Conservation (phyloP, 1,140 invertebrate genomes). For the Octopus sinensis region DNA sequence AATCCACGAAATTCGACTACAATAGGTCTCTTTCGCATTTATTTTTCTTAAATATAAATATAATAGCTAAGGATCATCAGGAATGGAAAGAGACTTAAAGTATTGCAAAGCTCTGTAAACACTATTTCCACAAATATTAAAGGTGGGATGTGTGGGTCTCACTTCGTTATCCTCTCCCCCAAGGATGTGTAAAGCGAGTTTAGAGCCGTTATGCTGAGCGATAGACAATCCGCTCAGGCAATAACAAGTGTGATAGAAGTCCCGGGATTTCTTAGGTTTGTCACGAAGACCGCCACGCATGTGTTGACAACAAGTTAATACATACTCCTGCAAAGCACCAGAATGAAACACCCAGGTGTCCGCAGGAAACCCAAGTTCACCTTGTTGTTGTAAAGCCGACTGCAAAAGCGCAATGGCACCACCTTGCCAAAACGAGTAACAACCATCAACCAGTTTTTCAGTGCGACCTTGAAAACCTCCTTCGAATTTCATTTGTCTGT, state of each 20-base stretch:
- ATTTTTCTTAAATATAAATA: no score
- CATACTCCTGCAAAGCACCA: constrained; percentile 86
- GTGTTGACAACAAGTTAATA: constrained; percentile 88
- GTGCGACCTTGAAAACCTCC: constrained; percentile 87
- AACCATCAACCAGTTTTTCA: constrained; percentile 97
- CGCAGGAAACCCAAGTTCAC: constrained; percentile 22
- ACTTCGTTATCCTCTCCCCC: constrained; percentile 66
- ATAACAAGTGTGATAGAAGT: constrained; percentile 97
- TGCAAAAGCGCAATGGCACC: constrained; percentile 76
- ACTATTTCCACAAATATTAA: constrained; percentile 65
- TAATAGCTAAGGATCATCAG: background rate
- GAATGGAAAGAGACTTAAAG: constrained; percentile 50
- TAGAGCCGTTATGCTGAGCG: constrained; percentile 73
- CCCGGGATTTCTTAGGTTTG: constrained; percentile 86
- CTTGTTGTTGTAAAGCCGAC: constrained; percentile 46
- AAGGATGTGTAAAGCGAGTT: constrained; percentile 59
- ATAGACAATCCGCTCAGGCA: constrained; percentile 90
- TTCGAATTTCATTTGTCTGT: constrained; percentile 84
- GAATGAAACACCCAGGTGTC: constrained; percentile 52
- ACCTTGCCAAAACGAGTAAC: constrained; percentile 98
- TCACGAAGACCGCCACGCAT: constrained; percentile 88
- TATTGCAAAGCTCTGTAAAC: constrained; percentile 59
- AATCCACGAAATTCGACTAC: no score
- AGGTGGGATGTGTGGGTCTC: constrained; percentile 66
- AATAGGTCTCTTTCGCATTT: no score